These are phyloP conservation scores for Argopecten irradians DNA, from an alignment of 1,140 invertebrate species.

Conservation along the genomic window DNA sequence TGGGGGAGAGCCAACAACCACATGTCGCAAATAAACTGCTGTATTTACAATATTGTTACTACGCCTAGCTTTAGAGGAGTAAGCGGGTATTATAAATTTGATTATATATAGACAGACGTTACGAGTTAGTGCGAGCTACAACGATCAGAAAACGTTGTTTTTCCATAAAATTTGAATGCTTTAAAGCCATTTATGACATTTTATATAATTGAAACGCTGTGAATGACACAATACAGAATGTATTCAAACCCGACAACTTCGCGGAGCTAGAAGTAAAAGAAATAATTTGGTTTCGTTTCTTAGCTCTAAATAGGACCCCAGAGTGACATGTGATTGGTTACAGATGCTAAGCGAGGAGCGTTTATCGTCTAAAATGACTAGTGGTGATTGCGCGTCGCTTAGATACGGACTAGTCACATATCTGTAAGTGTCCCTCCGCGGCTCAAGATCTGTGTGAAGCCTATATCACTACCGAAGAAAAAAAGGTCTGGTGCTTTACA, in stretches of 20 bases:
- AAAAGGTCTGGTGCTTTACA: neutral
- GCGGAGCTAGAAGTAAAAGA: neutral
- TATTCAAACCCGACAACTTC: neutral
- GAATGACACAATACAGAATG: neutral
- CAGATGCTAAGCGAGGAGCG: neutral
- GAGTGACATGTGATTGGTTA: neutral
- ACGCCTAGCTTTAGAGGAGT: no score
- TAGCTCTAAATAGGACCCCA: neutral
- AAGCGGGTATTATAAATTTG: neutral
- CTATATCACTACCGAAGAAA: neutral
- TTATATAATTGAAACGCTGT: neutral
- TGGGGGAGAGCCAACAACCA: neutral
- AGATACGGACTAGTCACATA: neutral
- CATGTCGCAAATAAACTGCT: neutral
- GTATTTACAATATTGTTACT: neutral
- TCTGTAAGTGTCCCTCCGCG: neutral
- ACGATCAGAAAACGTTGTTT: neutral
- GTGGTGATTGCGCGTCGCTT: neutral
- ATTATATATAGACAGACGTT: neutral
- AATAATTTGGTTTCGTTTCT: constrained; percentile 16
- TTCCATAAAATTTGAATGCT: neutral
- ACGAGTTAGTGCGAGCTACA: neutral
- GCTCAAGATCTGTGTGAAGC: neutral
- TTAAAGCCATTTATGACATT: neutral
- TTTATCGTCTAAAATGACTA: neutral